Evolutionary conservation across 2,113 vertebrate genomes (phyloP).

Genomic region (Phalacrocorax brasilianus): DNA sequence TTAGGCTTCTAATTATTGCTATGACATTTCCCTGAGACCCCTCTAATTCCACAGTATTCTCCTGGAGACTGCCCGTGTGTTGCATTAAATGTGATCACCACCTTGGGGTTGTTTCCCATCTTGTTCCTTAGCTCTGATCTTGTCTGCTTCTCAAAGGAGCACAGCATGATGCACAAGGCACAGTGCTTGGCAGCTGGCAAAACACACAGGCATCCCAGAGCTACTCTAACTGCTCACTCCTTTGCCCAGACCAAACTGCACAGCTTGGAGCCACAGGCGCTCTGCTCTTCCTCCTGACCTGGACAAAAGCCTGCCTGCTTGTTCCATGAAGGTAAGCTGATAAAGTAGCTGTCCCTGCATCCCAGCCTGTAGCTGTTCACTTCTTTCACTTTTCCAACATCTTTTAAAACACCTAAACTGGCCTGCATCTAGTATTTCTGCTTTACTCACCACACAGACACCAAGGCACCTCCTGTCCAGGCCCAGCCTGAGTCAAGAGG

Average conservation of each 20-base stretch:
- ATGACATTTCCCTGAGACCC: background rate
- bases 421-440: background rate
- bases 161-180: fast-evolving
- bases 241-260: background rate
- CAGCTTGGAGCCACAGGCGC: fast-evolving
- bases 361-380: background rate
- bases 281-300: background rate
- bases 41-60: background rate
- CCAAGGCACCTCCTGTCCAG: background rate
- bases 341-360: background rate
- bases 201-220: background rate
- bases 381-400: background rate
- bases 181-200: background rate
- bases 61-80: background rate
- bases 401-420: background rate
- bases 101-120: background rate
- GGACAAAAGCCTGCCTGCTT: no score
- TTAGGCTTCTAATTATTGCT: background rate
- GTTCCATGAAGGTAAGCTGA: background rate
- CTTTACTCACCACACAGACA: background rate
- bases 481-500: background rate
- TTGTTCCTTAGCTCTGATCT: background rate
- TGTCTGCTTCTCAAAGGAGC: background rate
- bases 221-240: background rate
- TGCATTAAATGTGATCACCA: background rate